Evolutionary conservation across 1,140 invertebrate species (phyloP), one percentile per base, ranked within the genome.

Genomic region (Calliopsis andreniformis): DNA sequence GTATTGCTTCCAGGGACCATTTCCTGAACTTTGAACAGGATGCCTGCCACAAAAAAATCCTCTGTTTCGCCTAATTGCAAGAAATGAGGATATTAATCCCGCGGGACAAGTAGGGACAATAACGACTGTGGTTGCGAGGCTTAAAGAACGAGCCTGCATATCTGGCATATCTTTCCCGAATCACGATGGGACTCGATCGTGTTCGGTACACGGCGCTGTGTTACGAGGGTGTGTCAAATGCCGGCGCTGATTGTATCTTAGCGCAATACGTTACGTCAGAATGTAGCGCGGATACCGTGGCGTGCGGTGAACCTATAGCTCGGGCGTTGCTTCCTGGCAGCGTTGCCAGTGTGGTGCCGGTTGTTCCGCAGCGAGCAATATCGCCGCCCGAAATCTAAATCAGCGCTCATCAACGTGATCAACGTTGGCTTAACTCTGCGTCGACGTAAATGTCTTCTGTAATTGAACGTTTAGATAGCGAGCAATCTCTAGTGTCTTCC

Each of bases 241-340:
- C 67, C 62, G 42, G 59, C 25, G 12, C 56, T 66, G 80, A 83
- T 83, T 83, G 45, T 83, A 83, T 82, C 81, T 71, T 56, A 53
- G 49, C 45, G 64, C 59, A 82, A 73, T 83, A 83, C 49, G 66
- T 70, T 83, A 75, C 53, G 59, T 83, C 70, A 70, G 59, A 55
- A 79, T 32, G 64, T 55, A 70, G 63, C 58, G 30, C 20, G 80
- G 56, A 78, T 82, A 71, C 59, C 62, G 58, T 79, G 59, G 23
- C 55, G 58, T 68, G 72, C 42, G 68, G 63, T 75, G 39, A 83
- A 83, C 59, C 70, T 43, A 8, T 23, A 64, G 56, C 49, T 42
- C 64, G 64, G 79, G 47, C 45, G 76, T 64, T 83, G 76, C 53
- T 70, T 79, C 80, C 69, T 55, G 39, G 10, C 16, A 16, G 6